Evolutionary conservation across 1,140 invertebrate species (phyloP).

Genomic region (Akabosia matsudoensis): DNA sequence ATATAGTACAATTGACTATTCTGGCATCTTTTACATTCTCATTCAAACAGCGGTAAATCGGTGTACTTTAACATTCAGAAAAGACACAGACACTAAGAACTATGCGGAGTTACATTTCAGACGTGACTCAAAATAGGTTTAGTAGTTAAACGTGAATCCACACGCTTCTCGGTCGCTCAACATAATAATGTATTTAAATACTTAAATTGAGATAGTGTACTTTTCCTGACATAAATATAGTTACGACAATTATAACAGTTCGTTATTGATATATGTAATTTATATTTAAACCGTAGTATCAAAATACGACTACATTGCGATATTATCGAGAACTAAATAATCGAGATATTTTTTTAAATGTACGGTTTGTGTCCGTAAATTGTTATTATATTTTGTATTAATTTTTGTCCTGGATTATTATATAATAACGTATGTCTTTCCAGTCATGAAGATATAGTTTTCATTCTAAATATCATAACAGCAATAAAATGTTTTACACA

Average conservation of each 20-base stretch:
- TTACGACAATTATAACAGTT: too few species aligned
- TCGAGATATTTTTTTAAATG: background rate
- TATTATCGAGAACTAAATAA: conserved; percentile 10
- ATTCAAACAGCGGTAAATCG: too few species aligned
- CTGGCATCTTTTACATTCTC: too few species aligned
- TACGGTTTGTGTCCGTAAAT: too few species aligned
- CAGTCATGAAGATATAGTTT: background rate
- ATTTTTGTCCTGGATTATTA: background rate
- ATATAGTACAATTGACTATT: too few species aligned
- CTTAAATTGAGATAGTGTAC: background rate
- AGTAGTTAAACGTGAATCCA: conserved; percentile 6
- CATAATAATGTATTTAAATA: background rate
- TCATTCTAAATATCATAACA: background rate
- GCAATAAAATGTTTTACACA: background rate
- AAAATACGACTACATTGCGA: conserved; percentile 22
- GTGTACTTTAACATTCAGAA: too few species aligned
- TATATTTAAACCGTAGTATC: background rate
- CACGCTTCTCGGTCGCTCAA: background rate
- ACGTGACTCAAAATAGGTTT: background rate
- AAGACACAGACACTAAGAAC: background rate
- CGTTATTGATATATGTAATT: background rate
- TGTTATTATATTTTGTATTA: background rate
- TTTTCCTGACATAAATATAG: background rate
- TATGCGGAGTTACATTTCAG: background rate
- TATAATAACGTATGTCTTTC: background rate